Evolutionary conservation across 2,888 invertebrate genomes (phyloP).

Genomic region (Diadegma fenestrale): DNA sequence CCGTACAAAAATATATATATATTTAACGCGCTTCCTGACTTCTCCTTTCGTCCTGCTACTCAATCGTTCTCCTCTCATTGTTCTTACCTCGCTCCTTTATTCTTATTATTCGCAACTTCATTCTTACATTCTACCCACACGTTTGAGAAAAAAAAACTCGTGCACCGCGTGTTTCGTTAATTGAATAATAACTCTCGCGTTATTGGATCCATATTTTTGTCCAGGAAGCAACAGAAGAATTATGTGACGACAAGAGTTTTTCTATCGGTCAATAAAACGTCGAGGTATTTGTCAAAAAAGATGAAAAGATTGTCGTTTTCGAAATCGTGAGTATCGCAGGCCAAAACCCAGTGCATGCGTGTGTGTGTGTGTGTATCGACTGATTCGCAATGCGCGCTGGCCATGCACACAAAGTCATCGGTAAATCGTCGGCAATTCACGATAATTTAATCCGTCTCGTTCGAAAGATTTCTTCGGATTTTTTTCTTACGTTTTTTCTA

Average conservation of each 20-base stretch:
- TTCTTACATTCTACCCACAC: slow-evolving; percentile 37
- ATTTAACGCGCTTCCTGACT: slow-evolving; percentile 44
- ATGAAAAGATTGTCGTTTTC: background rate
- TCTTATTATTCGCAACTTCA: slow-evolving; percentile 21
- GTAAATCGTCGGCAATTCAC: slow-evolving; percentile 54
- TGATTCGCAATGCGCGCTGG: slow-evolving; percentile 9
- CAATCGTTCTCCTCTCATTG: slow-evolving; percentile 36
- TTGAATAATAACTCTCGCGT: slow-evolving; percentile 73
- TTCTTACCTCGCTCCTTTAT: background rate
- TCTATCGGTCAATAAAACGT: background rate
- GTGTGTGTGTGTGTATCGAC: background rate
- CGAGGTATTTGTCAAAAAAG: background rate
- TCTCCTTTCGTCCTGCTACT: slow-evolving; percentile 43
- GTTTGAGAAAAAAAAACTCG: slow-evolving; percentile 47
- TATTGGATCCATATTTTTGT: slow-evolving; percentile 25
- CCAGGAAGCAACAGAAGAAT: background rate
- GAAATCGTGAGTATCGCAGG: background rate
- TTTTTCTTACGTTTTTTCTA: slow-evolving; percentile 41
- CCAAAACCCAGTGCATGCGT: background rate
- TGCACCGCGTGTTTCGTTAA: slow-evolving; percentile 70
- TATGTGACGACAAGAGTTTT: background rate
- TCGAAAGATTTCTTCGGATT: slow-evolving; percentile 21
- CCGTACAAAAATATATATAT: slow-evolving; percentile 20
- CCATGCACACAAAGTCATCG: slow-evolving; percentile 26
- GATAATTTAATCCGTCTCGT: slow-evolving; percentile 61